Percentiles rank a stretch among this genome's conserved stretches.
These are phyloP conservation scores for Sarcophaga bullata DNA, from an alignment of 1,140 invertebrate genomes.

Conservation along the genomic window DNA sequence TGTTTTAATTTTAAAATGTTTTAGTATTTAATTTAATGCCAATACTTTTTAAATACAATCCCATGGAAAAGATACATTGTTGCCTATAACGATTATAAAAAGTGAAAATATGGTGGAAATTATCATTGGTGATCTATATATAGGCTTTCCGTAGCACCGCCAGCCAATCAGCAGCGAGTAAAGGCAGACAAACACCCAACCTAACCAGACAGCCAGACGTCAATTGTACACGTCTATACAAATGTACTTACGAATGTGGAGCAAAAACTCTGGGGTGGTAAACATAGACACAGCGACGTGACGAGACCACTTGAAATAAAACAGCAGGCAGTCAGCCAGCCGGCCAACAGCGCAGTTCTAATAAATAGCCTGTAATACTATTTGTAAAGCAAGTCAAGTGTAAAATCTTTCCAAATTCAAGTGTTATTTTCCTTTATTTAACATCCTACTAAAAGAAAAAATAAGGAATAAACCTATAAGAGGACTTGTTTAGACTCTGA, in stretches of 20 bases:
- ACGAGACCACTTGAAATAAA: conserved; percentile 24
- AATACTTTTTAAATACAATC: not conserved
- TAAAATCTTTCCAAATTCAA: conserved; percentile 32
- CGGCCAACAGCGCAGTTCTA: not conserved
- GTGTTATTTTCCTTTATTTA: not conserved
- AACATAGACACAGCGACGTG: not conserved
- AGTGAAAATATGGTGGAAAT: too few species aligned
- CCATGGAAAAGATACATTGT: too few species aligned
- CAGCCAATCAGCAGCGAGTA: not conserved
- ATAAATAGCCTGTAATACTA: not conserved
- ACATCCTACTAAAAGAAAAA: too few species aligned
- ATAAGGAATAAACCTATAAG: not conserved
- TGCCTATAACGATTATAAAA: too few species aligned
- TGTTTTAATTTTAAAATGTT: not conserved
- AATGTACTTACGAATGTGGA: not conserved
- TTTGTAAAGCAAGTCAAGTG: conserved; percentile 28
- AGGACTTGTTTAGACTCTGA: not conserved
- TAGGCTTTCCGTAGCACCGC: not conserved
- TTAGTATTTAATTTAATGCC: not conserved
- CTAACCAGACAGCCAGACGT: not conserved
- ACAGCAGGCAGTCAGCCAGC: conserved; percentile 12
- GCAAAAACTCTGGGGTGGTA: not conserved
- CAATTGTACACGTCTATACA: not conserved
- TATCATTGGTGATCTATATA: not conserved
- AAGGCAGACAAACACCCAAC: not conserved